Evolutionary conservation across 2,888 invertebrate species (phyloP).

Genomic region (Spialia ferax): DNA sequence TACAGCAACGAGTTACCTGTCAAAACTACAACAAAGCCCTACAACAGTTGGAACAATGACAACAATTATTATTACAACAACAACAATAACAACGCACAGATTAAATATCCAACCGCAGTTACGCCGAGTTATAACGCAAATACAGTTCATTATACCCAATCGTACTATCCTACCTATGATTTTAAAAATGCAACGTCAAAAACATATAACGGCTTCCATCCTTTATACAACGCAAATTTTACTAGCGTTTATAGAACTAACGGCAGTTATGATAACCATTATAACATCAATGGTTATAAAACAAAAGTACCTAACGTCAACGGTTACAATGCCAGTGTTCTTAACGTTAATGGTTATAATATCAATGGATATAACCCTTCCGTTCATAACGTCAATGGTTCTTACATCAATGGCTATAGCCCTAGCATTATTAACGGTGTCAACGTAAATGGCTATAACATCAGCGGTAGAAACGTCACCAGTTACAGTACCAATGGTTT

Average conservation of each 20-base stretch:
- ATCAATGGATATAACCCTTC: neutral
- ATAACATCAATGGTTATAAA: neutral
- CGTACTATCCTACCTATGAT: neutral
- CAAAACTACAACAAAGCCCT: neutral
- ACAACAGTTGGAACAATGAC: constrained; percentile 1
- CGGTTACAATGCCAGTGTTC: no score
- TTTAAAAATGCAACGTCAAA: neutral
- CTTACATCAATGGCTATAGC: no score
- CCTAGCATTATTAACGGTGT: no score
- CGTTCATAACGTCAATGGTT: no score
- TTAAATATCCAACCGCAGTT: neutral
- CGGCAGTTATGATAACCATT: neutral
- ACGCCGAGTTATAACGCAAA: constrained; percentile 8
- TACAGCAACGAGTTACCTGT: neutral
- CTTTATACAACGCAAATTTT: neutral
- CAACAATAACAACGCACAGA: neutral
- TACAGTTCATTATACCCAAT: neutral
- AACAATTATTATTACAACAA: constrained; percentile 1
- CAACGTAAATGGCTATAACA: neutral
- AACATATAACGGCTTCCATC: neutral
- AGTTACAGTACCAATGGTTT: no score
- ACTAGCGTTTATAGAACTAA: neutral
- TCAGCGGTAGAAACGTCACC: no score
- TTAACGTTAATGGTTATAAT: no score
- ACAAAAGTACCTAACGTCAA: no score